Conservation (phyloP, 2,888 invertebrate species). For the Meloe dianella region DNA sequence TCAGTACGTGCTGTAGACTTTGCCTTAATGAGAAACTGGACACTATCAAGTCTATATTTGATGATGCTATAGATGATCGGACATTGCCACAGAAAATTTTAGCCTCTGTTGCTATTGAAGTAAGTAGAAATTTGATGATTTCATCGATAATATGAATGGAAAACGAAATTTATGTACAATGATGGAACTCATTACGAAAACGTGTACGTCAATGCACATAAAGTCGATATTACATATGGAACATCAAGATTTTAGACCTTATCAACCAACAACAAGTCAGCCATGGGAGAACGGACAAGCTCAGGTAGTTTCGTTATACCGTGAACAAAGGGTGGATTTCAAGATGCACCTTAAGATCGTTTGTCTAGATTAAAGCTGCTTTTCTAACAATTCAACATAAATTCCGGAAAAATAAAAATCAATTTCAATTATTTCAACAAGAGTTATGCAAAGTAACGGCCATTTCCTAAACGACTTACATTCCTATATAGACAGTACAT, state of each 20-base stretch:
- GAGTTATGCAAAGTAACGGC: background rate
- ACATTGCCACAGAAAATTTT: slow-evolving; percentile 69
- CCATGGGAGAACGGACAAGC: background rate
- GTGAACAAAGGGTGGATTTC: background rate
- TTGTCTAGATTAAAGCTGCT: background rate
- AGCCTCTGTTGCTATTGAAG: slow-evolving; percentile 71
- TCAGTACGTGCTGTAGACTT: slow-evolving; percentile 56
- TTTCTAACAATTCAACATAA: background rate
- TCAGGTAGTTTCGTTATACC: background rate
- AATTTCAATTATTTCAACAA: background rate
- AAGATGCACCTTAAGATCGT: background rate
- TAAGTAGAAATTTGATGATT: slow-evolving; percentile 56
- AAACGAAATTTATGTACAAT: slow-evolving; percentile 34
- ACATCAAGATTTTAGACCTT: slow-evolving; percentile 67
- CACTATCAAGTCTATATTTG: slow-evolving; percentile 53
- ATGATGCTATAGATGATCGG: slow-evolving; percentile 43
- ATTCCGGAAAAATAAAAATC: background rate
- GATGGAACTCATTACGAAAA: slow-evolving; percentile 28
- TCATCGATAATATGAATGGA: slow-evolving; percentile 34
- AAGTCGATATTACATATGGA: slow-evolving; percentile 63
- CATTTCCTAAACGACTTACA: background rate
- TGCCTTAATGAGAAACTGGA: slow-evolving; percentile 55
- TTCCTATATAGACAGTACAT: background rate
- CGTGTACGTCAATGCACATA: slow-evolving; percentile 60
- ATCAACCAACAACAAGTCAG: slow-evolving; percentile 51